Base-by-base conservation (phyloP, 1,140 invertebrate genomes). In the Stegodyphus dumicola region DNA sequence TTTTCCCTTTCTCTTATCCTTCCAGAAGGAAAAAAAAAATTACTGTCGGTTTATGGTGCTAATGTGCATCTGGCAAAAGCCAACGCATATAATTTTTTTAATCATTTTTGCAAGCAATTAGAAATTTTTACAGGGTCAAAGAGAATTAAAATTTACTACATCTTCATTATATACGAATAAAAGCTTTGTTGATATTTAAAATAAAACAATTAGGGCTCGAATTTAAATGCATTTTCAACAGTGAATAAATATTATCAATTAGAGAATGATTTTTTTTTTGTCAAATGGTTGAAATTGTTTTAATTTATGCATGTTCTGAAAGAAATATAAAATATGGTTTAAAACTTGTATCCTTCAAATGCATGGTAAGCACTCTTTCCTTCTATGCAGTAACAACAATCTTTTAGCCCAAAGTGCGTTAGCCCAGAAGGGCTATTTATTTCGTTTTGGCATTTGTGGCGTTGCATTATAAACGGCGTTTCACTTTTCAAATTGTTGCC, bases 101-200 rank as follows among this genome's bases (percentile, higher is more conserved):
- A 56, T 71, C 66, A 71, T 51, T 67, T 78, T 77, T 77, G 70
- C 33, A 51, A 51, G 73, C 81, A 76, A 85, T 85, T 74, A 75
- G 65, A 51, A 15, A 65, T 60, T 69, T 77, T 67, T 76, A 13
- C n/a, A 10, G 81, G 71, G 64, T 85, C 51, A 66, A 51, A 13
- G 65, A 18, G 64, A 70, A 69, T 85, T 85, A 76, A 76, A 85
- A 69, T 69, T 77, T 76, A 76, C 64, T 69, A 64, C 54, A 15
- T 67, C 17, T 18, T 67, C 13, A 64, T 81, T 81, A 81, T 73
- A 73, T 81, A 79, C 54, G 17, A 13, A 13, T 10, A 48, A 56
- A 64, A 51, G 78, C 48, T 64, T 52, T 54, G 64, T 66, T 69
- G 66, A 64, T 11, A 69, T 48, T n/a, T 56, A 17, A 18, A 79